Evolutionary conservation across 2,797 vertebrate genomes (phyloP), one percentile per base, ranked within the genome.

Genomic region (Ctenochaetus hawaiiensis): DNA sequence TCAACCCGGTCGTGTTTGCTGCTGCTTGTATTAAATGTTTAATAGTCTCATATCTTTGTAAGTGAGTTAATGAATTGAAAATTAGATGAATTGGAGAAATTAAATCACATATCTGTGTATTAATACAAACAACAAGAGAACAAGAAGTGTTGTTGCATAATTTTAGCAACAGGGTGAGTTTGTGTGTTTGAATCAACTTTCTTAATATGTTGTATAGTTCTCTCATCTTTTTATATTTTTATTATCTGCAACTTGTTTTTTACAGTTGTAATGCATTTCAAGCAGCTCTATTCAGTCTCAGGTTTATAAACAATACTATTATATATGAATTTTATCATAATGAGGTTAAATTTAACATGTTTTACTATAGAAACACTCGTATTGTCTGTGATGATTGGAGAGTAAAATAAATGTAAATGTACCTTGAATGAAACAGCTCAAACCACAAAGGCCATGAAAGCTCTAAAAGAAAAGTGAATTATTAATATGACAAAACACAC

Each of bases 381-480:
- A 20, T 8, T 26, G 18, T 45, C 4, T 6, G 12, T 52, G 3
- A 44, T 16, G 30, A n/a, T 4, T 37, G 13, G 6, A 57, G 5
- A 30, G 6, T 2, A 20, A 10, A 37, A 30, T 34, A 34, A 34
- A 34, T 34, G 6, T 45, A 51, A 69, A 26, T 57, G 0, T 39
- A 77, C 77, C 67, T 70, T 44, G 2, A 65, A 14, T 4, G 0
- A 18, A 53, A 16, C 1, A 34, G 47, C 34, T 71, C 61, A 66
- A 16, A 58, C 57, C 37, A 47, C 3, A 0, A 26, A 43, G 23
- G 56, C 18, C 49, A 77, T 44, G 41, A 12, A 53, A 13, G 56
- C 20, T 23, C 60, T 80, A 61, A 16, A 77, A 80, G 61, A 75
- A 71, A 13, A 47, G 69, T 10, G 37, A 43, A 61, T 54, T 1